Evolutionary conservation across 2,888 invertebrate species (phyloP).

Genomic region (Acheta domesticus): DNA sequence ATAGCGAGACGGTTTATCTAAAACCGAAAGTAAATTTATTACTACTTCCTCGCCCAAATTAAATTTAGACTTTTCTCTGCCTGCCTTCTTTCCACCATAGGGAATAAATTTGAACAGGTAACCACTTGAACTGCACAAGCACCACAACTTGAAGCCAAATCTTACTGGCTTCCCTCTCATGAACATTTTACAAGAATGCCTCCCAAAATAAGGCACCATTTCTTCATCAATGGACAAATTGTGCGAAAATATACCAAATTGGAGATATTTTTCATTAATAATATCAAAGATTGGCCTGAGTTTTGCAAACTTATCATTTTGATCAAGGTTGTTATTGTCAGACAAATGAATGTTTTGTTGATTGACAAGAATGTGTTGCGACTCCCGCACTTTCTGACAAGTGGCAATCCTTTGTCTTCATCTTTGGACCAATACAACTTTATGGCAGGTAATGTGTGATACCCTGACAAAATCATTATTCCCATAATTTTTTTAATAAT

Average conservation of each 20-base stretch:
- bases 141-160: background rate
- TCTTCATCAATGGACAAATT: background rate
- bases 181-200: no score
- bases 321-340: no score
- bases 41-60: background rate
- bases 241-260: background rate
- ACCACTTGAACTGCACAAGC: background rate
- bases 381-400: no score
- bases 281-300: background rate
- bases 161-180: no score
- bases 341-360: no score
- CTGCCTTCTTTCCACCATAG: background rate
- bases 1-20: background rate
- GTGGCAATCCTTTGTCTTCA: no score
- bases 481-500: no score
- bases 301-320: background rate
- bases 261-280: background rate
- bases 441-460: no score
- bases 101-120: background rate
- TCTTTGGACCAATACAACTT: no score
- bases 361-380: no score
- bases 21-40: background rate
- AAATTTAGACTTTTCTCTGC: background rate
- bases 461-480: no score
- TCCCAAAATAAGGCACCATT: background rate